These are phyloP conservation scores for Ibidorhyncha struthersii DNA, from an alignment of 2,113 vertebrate genomes.

Conservation along the genomic window DNA sequence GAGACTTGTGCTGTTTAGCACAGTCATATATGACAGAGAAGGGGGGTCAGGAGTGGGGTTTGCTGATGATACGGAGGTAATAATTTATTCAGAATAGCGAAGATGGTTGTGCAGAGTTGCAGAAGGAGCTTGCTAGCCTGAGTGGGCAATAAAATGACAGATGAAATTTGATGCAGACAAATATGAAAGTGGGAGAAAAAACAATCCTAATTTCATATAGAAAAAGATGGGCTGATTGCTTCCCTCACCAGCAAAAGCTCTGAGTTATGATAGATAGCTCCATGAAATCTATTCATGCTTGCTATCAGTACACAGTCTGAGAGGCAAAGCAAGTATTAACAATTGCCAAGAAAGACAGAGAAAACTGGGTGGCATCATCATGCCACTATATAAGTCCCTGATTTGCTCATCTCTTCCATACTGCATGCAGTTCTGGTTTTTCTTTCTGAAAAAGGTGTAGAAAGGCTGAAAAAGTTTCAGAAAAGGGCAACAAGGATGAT, in stretches of 20 bases:
- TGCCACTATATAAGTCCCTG: neutral
- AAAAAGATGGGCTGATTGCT: neutral
- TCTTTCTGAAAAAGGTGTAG: neutral
- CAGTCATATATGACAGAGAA: neutral
- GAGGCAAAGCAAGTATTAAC: neutral
- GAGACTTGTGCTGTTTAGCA: neutral
- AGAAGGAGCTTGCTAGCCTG: neutral
- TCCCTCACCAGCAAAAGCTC: neutral
- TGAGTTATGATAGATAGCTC: neutral
- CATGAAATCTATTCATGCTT: neutral
- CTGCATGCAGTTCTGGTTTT: neutral
- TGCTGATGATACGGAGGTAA: neutral
- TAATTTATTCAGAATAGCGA: neutral
- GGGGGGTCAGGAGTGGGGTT: neutral
- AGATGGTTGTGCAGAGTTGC: neutral
- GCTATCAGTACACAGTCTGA: neutral
- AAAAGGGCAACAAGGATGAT: neutral
- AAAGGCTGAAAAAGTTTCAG: neutral
- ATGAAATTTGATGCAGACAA: slow-evolving; percentile 18
- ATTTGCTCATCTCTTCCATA: neutral
- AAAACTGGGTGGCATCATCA: neutral
- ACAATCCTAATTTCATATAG: neutral
- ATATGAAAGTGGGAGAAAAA: neutral
- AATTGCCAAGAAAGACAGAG: neutral
- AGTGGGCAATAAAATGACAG: slow-evolving; percentile 1